Base-by-base conservation (phyloP, 2,888 invertebrate genomes). In the Agrotis segetum region DNA sequence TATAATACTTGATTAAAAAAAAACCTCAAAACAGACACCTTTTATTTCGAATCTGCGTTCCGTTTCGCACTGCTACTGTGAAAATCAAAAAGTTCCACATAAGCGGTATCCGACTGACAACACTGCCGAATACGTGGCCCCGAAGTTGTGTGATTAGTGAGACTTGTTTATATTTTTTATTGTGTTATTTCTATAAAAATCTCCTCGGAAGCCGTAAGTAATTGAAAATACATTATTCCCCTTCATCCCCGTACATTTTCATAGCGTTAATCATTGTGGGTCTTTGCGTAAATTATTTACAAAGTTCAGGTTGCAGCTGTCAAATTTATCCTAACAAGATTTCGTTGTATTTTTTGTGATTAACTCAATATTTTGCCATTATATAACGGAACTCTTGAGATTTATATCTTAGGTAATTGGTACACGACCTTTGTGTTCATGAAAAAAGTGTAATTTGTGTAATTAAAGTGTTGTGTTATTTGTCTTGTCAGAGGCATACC, bases 101-200 rank as follows among this genome's bases (percentile, higher is more conserved):
- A 95, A 91, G 93, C 95, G 92, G 85, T 88, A 85, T 87, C 74
- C 78, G 74, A 77, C 90, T 96, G 96, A 93, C 96, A 96, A 95
- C 95, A 94, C 94, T 85, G 91, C 88, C 89, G 92, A 92, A 96
- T 96, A 96, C 96, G 96, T 96, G 96, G 96, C 96, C 95, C 92
- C 91, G 90, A 91, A 89, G 91, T 91, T 91, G 87, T 89, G 92
- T 88, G 90, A 88, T 90, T 91, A 88, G 85, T 90, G 92, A 88
- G 88, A 88, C 92, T 94, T 95, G 95, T 96, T 95, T 95, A 94
- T 94, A 94, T 95, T 95, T 94, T 95, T 94, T 91, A 91, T 87
- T 92, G 90, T 87, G 90, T 83, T 90, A 93, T 88, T 93, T 92
- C 90, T 87, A 81, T 81, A 87, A 83, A 87, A 91, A 89, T 89